Evolutionary conservation across 2,113 vertebrate species (phyloP), one percentile per base, ranked within the genome.

Genomic region (Malurus melanocephalus): DNA sequence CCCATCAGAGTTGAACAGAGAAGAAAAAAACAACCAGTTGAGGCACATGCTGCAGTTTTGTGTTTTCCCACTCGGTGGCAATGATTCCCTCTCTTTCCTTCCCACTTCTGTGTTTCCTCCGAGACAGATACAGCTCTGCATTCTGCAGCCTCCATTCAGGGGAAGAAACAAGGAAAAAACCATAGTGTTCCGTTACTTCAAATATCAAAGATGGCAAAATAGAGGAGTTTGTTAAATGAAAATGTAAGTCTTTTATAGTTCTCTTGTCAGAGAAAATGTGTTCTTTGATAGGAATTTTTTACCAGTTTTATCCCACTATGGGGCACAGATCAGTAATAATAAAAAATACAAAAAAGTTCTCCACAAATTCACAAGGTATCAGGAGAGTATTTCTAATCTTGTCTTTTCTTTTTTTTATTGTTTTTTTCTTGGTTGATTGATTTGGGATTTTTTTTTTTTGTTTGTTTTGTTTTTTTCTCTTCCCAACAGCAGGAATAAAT

Each of bases 41-140:
- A 42, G 30, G 27, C 22, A 20, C 8, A 16, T 3, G 12, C 61
- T 92, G 90, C 83, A 72, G 32, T 84, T 59, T 45, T 67, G 26
- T 19, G 1, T 85, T 92, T 87, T 28, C 35, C 96, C 97, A 95
- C 96, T 66, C 87, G 97, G 90, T 96, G 97, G 97, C 92, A 79
- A 85, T 95, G 16, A 27, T 32, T 73, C 59, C 53, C 92, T 61
- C 56, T 53, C 49, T 90, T 67, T 77, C 35, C 53, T 66, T 73
- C 19, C 32, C 28, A 7, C 5, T 26, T 24, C n/a, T 9, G 40
- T 4, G 0, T 24, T 45, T 33, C 14, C 40, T n/a, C 6, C 15
- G 19, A 2, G 38, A 4, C 3, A 43, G 42, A 46, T 35, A 24
- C 56, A 62, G 38, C 51, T 75, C 27, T 64, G 69, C 35, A 3